These are phyloP conservation scores for Stylophora pistillata DNA, from an alignment of 64 coral and sea anemone species.

Conservation along the genomic window DNA sequence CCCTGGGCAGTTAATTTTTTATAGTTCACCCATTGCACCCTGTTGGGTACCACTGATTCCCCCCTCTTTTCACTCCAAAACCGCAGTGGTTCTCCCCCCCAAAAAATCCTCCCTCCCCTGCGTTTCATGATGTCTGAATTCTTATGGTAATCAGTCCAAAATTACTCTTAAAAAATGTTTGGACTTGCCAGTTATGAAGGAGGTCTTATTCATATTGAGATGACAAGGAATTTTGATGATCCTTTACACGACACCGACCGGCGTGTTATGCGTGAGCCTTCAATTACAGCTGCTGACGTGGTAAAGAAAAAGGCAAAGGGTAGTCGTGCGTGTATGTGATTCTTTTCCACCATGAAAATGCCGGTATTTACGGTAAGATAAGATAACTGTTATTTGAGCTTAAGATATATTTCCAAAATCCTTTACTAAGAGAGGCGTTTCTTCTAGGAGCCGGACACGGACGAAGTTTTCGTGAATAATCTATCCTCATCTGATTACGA, in stretches of 20 bases:
- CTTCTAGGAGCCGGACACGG: slow-evolving; percentile 76
- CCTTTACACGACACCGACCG: not conserved
- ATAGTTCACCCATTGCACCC: no score
- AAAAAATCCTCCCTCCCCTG: no score
- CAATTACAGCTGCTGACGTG: not conserved
- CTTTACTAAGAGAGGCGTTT: not conserved
- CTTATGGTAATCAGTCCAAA: no score
- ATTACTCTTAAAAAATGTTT: no score
- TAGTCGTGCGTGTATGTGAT: not conserved
- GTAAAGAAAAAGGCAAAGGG: not conserved
- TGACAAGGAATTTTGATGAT: not conserved
- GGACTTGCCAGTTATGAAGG: no score
- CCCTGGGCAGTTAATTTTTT: no score
- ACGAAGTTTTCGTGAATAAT: slow-evolving; percentile 70
- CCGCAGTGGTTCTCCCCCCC: no score
- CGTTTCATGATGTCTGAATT: no score
- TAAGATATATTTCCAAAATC: not conserved
- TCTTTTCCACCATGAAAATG: slow-evolving; percentile 81
- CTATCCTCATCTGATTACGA: slow-evolving; percentile 63
- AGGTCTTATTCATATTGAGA: no score
- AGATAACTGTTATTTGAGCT: not conserved
- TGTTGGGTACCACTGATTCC: no score
- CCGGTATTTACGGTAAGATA: slow-evolving; percentile 83
- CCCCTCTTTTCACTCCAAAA: no score
- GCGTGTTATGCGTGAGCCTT: not conserved